Base-by-base conservation (phyloP, 92 coral and sea anemone species). In the Blastomussa wellsi region DNA sequence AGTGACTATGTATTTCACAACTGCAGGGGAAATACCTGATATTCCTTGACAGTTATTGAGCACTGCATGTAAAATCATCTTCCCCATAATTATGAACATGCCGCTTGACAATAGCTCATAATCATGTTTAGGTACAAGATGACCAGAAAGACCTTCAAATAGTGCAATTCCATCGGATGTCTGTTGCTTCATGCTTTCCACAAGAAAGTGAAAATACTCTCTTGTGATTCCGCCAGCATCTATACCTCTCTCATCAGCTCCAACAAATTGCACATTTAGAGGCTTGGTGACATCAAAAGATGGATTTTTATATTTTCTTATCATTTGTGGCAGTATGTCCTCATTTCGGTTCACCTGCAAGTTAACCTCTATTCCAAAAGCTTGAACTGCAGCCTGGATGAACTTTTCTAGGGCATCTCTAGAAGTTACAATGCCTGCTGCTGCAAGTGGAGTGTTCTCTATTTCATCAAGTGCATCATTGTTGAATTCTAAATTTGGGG, bases 241-340 rank as follows among this genome's bases (percentile, higher is more conserved):
- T 5, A 87, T 38, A n/a, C 86, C 90, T 15, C 41, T 19, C 79
- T 78, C 84, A 22, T 55, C 77, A 3, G 11, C 4, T 44, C 49
- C 49, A 44, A 37, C 67, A 71, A 86, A 86, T 53, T 79, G 72
- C 20, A 86, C 90, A 72, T 80, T 79, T 37, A 80, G 80, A 33
- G 86, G 86, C 33, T 26, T 80, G 71, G 71, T 80, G 24, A 87
- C 48, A 79, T 80, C 62, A 62, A 87, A 87, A 49, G 51, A 74
- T 36, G 90, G 90, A 31, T 87, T 87, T 55, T 87, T 87, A 37
- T 87, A 87, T 74, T 87, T 87, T 74, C 90, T 33, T 51, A 87
- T 80, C 86, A 87, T 74, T 39, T 80, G 86, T n/a, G 81, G 33
- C 52, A 87, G 80, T 6, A 87, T 80, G 86, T 81, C 79, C 60